These are phyloP conservation scores for Grus americana DNA, from an alignment of 2,113 vertebrate species.

Conservation along the genomic window DNA sequence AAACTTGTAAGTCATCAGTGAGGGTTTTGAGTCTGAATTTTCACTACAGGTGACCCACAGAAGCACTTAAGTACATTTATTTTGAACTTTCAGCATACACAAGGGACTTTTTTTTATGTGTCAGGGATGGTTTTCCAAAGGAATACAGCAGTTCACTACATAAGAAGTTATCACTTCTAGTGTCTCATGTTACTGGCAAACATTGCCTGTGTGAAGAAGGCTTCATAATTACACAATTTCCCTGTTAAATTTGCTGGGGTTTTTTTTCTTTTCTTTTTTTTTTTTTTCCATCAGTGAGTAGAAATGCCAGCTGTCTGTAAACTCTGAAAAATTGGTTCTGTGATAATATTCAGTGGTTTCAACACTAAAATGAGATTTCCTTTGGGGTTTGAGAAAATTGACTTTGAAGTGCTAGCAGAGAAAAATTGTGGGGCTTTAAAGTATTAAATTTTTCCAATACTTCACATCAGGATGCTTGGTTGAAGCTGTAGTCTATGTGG, in stretches of 20 bases:
- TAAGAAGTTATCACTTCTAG: neutral
- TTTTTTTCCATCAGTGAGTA: neutral
- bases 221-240: neutral
- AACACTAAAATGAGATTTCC: neutral
- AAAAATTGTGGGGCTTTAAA: neutral
- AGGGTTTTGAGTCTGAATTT: neutral
- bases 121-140: neutral
- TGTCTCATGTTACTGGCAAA: neutral
- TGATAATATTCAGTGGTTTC: neutral
- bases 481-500: neutral
- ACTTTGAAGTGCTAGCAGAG: neutral
- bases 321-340: neutral
- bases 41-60: neutral
- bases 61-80: neutral
- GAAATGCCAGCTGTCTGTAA: neutral
- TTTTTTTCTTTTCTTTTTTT: neutral
- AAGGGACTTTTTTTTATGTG: too few relatives aligned
- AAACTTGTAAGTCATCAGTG: neutral
- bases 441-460: neutral
- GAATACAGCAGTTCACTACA: neutral
- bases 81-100: neutral
- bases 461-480: neutral
- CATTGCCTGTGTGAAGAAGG: neutral
- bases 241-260: neutral
- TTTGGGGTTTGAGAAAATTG: neutral